Conservation (phyloP, 2,888 invertebrate genomes). For the Acrocyrtus sp. region DNA sequence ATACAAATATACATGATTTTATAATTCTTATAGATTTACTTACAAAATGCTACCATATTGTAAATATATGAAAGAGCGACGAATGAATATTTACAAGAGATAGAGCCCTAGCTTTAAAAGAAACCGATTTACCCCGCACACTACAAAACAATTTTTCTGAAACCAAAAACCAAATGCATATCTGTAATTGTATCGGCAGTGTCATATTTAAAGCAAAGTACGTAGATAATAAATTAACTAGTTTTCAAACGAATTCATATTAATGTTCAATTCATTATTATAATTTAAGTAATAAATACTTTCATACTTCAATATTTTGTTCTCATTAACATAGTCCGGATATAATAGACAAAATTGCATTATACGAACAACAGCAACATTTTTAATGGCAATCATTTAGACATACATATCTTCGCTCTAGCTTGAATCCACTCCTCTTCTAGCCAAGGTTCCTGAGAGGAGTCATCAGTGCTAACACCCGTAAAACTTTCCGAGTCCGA, state of each 20-base stretch:
- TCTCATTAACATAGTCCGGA: too few species aligned
- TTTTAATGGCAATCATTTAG: neutral
- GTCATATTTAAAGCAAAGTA: conserved; percentile 13
- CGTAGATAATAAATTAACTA: conserved; percentile 15
- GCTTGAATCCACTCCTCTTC: conserved; percentile 28
- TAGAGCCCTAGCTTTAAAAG: too few species aligned
- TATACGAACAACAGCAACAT: neutral
- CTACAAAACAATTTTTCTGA: conserved; percentile 15
- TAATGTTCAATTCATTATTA: neutral
- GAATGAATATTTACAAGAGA: too few species aligned
- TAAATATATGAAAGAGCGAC: neutral
- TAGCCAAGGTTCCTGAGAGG: neutral
- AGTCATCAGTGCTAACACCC: neutral
- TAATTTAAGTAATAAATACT: neutral
- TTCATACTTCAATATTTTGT: neutral
- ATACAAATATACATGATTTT: neutral
- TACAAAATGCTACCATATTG: neutral
- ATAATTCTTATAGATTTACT: neutral
- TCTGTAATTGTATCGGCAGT: conserved; percentile 14
- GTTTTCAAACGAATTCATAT: neutral
- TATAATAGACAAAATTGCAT: neutral
- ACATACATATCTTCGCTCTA: conserved; percentile 19
- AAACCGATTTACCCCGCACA: too few species aligned
- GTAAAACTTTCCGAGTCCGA: conserved; percentile 14
- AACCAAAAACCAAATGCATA: conserved; percentile 32